Conservation (phyloP, 2,888 invertebrate genomes). For the Oxystoma pomonae region DNA sequence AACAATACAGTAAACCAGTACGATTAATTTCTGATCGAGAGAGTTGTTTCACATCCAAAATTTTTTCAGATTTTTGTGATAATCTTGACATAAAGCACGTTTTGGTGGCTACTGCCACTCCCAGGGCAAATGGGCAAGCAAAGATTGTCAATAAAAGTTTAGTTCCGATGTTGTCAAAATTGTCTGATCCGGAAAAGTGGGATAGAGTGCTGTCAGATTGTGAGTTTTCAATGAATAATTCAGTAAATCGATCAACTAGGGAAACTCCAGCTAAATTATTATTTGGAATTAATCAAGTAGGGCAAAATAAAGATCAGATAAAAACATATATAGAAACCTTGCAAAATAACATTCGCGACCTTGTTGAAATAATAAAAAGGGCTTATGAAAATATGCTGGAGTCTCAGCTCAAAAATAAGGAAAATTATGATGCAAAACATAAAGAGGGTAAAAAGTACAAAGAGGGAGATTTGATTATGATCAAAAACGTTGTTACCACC, state of each 20-base stretch:
- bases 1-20: slow-evolving; percentile 27
- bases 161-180: slow-evolving; percentile 10
- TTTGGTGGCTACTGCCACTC: slow-evolving; percentile 30
- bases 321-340: slow-evolving; percentile 15
- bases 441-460: slow-evolving; percentile 25
- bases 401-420: slow-evolving; percentile 28
- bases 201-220: slow-evolving; percentile 20
- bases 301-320: slow-evolving; percentile 24
- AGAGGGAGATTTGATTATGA: slow-evolving; percentile 27
- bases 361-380: slow-evolving; percentile 18
- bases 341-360: slow-evolving; percentile 21
- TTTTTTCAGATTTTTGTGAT: slow-evolving; percentile 29
- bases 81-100: slow-evolving; percentile 19
- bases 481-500: slow-evolving; percentile 25
- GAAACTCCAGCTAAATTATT: slow-evolving; percentile 29
- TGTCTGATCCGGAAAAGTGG: slow-evolving; percentile 23
- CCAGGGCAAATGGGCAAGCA: slow-evolving; percentile 33
- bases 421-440: slow-evolving; percentile 30
- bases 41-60: slow-evolving; percentile 29
- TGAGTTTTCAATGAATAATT: slow-evolving; percentile 29
- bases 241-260: slow-evolving; percentile 29
- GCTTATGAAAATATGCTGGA: slow-evolving; percentile 23
- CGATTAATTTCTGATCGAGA: slow-evolving; percentile 33
- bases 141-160: slow-evolving; percentile 20
- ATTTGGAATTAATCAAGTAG: slow-evolving; percentile 27